Percentiles rank a stretch among this genome's conserved stretches.
Conservation (phyloP, 2,888 invertebrate species). For the Muscina levida region DNA sequence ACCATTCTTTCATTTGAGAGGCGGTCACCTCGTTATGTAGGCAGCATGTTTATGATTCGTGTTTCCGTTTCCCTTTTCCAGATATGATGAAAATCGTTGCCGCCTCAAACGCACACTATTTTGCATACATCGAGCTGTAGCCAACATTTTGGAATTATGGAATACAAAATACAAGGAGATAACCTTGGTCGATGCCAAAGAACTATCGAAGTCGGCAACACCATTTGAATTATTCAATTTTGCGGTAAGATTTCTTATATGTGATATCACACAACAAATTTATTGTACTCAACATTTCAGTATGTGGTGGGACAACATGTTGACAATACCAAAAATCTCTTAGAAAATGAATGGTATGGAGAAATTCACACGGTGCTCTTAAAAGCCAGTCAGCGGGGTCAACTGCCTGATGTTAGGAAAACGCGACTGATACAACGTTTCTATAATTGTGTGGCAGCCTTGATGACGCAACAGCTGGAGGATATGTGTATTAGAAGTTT, state of each 20-base stretch:
- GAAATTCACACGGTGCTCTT: slow-evolving; percentile 77
- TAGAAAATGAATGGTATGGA: slow-evolving; percentile 82
- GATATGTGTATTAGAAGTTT: slow-evolving; percentile 90
- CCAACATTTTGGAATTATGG: slow-evolving; percentile 90
- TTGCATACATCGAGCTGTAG: slow-evolving; percentile 90
- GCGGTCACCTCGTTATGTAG: too few relatives aligned
- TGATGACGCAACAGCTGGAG: slow-evolving; percentile 94
- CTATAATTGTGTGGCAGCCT: slow-evolving; percentile 90
- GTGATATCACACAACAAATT: too few relatives aligned
- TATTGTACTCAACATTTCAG: slow-evolving; percentile 64
- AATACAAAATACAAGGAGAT: slow-evolving; percentile 85
- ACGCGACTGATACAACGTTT: slow-evolving; percentile 86
- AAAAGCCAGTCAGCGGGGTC: slow-evolving; percentile 85
- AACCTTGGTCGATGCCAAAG: slow-evolving; percentile 78
- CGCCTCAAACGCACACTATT: slow-evolving; percentile 84
- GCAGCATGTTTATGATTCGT: too few relatives aligned
- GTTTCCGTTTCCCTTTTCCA: slow-evolving; percentile 62
- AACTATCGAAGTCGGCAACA: slow-evolving; percentile 68
- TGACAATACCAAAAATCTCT: slow-evolving; percentile 84
- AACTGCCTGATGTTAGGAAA: slow-evolving; percentile 85
- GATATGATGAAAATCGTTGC: slow-evolving; percentile 80
- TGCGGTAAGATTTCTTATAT: slow-evolving; percentile 70
- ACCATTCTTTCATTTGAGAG: too few relatives aligned
- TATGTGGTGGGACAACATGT: slow-evolving; percentile 81
- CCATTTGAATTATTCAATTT: slow-evolving; percentile 79